These are phyloP conservation scores for Tachypleus tridentatus DNA, from an alignment of 1,140 invertebrate species.

Conservation along the genomic window DNA sequence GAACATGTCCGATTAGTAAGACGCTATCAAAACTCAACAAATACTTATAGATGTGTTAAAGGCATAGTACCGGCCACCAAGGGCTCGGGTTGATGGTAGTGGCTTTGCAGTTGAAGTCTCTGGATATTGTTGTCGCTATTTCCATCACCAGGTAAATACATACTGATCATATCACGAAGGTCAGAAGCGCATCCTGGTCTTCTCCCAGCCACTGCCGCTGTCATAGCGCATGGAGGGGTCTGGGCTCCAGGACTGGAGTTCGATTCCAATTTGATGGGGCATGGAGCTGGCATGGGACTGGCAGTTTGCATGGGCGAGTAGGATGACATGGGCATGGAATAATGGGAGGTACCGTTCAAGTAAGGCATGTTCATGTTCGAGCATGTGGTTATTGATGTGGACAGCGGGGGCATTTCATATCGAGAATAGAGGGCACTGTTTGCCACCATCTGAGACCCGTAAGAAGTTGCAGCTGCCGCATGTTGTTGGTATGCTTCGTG, in stretches of 20 bases:
- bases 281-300: slow-evolving; percentile 51
- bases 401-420: slow-evolving; percentile 29
- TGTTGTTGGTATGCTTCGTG: slow-evolving; percentile 59
- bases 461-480: slow-evolving; percentile 36
- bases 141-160: slow-evolving; percentile 54
- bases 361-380: slow-evolving; percentile 44
- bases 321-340: slow-evolving; percentile 49
- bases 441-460: slow-evolving; percentile 18
- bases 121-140: slow-evolving; percentile 23
- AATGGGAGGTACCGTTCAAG: slow-evolving; percentile 57
- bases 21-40: not conserved
- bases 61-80: slow-evolving; percentile 47
- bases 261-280: slow-evolving; percentile 57
- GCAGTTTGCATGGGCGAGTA: slow-evolving; percentile 28
- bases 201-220: slow-evolving; percentile 20
- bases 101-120: slow-evolving; percentile 39
- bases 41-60: slow-evolving; percentile 57
- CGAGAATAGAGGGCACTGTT: slow-evolving; percentile 21
- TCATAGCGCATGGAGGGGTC: slow-evolving; percentile 10
- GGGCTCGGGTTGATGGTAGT: slow-evolving; percentile 36
- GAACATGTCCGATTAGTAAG: no score
- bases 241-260: slow-evolving; percentile 47
- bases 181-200: slow-evolving; percentile 33
- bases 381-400: slow-evolving; percentile 40
- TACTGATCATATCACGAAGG: slow-evolving; percentile 63